Base-by-base conservation (phyloP, 2,797 vertebrate species). In the Numenius phaeopus region DNA sequence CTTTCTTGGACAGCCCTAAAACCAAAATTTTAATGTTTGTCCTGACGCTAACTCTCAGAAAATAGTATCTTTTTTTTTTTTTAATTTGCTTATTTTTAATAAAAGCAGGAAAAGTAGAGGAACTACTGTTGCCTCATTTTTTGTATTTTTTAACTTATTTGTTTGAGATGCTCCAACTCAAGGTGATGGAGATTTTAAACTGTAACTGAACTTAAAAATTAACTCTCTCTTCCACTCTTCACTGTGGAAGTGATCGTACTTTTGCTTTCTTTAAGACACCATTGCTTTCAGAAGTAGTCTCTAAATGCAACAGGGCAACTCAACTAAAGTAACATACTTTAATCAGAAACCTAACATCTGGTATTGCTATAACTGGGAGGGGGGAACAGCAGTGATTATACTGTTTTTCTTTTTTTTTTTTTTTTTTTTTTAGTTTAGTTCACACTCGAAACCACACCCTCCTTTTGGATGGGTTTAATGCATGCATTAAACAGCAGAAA, bases 341-440 rank as follows among this genome's bases (percentile, higher is more conserved):
- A 67, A 62, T 44, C 24, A 20, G 21, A 61, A 65, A 64, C 15
- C 6, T 55, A 37, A 3, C 7, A 19, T 10, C 29, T 50, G 32
- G 5, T 52, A 52, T 47, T 70, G 15, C 10, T 29, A 5, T 24
- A 62, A 4, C 4, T 24, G 1, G 0, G 2, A 2, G 3, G 2
- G 5, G 14, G 64, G 5, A 85, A 4, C 16, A 80, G 5, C 46
- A 62, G 21, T 6, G 3, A 32, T 69, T 34, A 26, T 29, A 26
- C 3, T 0, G 7, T 19, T 67, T 59, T 78, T 47, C 17, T 75
- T 39, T 6, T 9, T 32, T 22, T 20, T 47, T 47, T 47, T 37
- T 22, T 20, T 47, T 47, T 47, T 37, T 37, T 42, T 37, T 37
- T 34, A 44, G 5, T 21, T 7, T 27, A 47, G 10, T 59, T 72